Percentiles rank a stretch among this genome's conserved stretches.
Evolutionary conservation across 2,797 vertebrate genomes (phyloP).

Genomic region (Chelon auratus): DNA sequence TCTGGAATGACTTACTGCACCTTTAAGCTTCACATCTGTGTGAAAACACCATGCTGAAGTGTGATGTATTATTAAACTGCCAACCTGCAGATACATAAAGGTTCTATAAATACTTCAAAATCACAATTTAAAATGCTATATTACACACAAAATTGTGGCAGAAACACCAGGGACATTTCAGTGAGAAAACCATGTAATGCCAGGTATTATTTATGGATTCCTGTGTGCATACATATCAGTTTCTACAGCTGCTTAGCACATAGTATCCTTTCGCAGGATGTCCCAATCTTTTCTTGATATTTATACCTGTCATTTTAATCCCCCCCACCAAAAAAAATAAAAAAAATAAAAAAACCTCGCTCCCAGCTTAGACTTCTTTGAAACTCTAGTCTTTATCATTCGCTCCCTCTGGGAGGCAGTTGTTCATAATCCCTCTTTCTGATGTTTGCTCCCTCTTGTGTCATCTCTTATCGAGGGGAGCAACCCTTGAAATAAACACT

Average conservation of each 20-base stretch:
- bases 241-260: conserved; percentile 18
- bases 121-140: background rate
- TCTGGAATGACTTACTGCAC: no score
- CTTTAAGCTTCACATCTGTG: background rate
- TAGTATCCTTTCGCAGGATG: conserved; percentile 36
- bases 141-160: background rate
- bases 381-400: conserved; percentile 49
- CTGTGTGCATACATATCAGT: conserved; percentile 31
- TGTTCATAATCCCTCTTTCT: conserved; percentile 59
- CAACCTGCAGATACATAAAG: background rate
- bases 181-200: conserved; percentile 2
- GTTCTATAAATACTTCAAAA: background rate
- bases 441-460: conserved; percentile 59
- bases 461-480: conserved; percentile 59
- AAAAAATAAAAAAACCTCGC: background rate
- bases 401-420: conserved; percentile 52
- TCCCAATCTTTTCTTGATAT: conserved; percentile 41
- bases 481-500: conserved; percentile 72
- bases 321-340: background rate
- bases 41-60: background rate
- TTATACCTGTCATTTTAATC: conserved; percentile 63
- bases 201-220: conserved; percentile 32
- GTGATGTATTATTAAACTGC: no score
- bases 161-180: background rate
- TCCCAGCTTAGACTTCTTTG: conserved; percentile 14